phyloP scores from a whole-genome alignment of 2,888 invertebrate genomes.

The Peribatodes rhomboidaria region DNA sequence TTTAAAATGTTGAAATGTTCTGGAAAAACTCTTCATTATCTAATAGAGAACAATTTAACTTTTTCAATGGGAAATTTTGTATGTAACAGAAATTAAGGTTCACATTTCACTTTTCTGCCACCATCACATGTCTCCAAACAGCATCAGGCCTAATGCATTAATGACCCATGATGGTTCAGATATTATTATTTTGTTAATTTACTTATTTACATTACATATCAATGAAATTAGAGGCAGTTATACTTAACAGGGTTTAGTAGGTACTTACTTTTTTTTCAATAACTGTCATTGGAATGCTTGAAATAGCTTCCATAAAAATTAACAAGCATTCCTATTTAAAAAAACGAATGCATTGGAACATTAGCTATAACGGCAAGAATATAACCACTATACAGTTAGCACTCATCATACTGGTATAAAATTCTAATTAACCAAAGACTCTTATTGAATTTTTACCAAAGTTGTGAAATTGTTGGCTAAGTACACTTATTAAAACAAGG shows the following conservation, averaged over 20 bases:
- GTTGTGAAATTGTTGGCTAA: constrained; percentile 56
- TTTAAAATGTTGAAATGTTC: not conserved
- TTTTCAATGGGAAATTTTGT: too few species aligned
- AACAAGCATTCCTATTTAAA: not conserved
- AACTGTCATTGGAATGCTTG: not conserved
- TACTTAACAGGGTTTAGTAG: constrained; percentile 29
- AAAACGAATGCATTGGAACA: not conserved
- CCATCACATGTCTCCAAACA: not conserved
- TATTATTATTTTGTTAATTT: constrained; percentile 50
- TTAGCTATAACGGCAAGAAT: not conserved
- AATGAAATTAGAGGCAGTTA: constrained; percentile 28
- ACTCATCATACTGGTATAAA: constrained; percentile 40
- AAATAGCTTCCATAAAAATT: not conserved
- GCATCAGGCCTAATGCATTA: constrained; percentile 40
- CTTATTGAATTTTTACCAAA: constrained; percentile 61
- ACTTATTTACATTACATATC: constrained; percentile 35
- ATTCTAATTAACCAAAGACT: constrained; percentile 62
- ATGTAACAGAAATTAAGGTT: not conserved
- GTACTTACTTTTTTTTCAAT: constrained; percentile 12
- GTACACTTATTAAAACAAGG: constrained; percentile 27
- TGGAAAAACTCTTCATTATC: too few species aligned
- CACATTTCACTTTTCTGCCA: not conserved
- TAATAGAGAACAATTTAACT: too few species aligned
- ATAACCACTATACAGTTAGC: not conserved
- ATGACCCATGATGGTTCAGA: constrained; percentile 48